These are phyloP conservation scores for Eristalis intricaria DNA, from an alignment of 2,888 invertebrate species.

Conservation along the genomic window DNA sequence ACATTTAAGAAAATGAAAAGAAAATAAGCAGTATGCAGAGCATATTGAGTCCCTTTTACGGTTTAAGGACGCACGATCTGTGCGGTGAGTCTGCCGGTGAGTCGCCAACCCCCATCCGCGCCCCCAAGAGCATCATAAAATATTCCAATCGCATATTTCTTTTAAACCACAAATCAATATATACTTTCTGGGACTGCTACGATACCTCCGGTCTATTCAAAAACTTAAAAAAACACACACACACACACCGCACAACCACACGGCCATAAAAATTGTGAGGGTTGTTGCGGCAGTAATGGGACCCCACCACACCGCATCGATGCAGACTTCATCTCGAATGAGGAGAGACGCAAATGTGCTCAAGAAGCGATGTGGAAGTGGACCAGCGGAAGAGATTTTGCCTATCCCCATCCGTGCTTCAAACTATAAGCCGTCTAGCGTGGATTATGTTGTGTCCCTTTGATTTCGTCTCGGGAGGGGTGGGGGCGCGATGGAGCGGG, in stretches of 20 bases:
- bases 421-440: constrained; percentile 57
- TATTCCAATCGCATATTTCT: constrained; percentile 69
- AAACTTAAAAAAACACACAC: constrained; percentile 43
- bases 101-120: background rate
- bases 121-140: constrained; percentile 40
- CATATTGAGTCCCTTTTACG: constrained; percentile 57
- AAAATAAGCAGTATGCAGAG: constrained; percentile 55
- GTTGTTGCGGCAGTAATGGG: constrained; percentile 5
- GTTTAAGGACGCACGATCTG: constrained; percentile 50
- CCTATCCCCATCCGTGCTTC: constrained; percentile 34
- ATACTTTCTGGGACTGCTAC: constrained; percentile 36
- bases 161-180: constrained; percentile 66
- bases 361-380: constrained; percentile 48
- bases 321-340: constrained; percentile 34
- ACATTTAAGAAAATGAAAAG: constrained; percentile 65
- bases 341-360: constrained; percentile 47
- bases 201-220: constrained; percentile 58
- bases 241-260: background rate
- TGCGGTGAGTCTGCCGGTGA: background rate
- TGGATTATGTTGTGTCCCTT: constrained; percentile 45
- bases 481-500: background rate
- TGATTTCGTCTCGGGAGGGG: constrained; percentile 13
- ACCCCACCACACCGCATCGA: background rate
- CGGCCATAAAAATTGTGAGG: constrained; percentile 34
- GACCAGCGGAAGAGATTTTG: constrained; percentile 47